Conservation (phyloP, 2,888 invertebrate genomes). For the Pyrrhia umbra region DNA sequence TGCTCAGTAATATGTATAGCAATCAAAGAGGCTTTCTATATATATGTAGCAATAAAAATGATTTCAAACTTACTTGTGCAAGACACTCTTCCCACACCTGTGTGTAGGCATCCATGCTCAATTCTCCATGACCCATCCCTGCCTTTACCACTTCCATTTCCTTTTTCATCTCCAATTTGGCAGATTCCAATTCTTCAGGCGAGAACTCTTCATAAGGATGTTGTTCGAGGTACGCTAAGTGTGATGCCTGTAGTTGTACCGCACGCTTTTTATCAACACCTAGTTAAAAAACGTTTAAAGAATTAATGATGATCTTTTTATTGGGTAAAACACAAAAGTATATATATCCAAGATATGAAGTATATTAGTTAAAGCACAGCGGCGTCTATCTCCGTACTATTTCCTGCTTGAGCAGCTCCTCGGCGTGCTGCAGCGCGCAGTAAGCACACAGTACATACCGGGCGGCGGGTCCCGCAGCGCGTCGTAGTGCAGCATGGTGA, state of each 20-base stretch:
- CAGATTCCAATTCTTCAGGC: conserved; percentile 92
- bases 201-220: conserved; percentile 95
- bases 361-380: too few species aligned
- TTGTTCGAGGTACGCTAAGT: conserved; percentile 95
- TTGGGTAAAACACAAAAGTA: too few species aligned
- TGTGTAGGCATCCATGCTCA: conserved; percentile 97
- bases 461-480: too few species aligned
- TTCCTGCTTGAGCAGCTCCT: too few species aligned
- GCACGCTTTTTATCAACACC: conserved; percentile 89
- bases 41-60: background rate
- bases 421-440: too few species aligned
- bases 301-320: background rate
- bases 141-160: conserved; percentile 97
- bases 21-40: too few species aligned
- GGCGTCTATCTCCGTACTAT: too few species aligned
- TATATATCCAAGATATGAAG: too few species aligned
- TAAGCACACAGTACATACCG: too few species aligned
- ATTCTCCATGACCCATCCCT: conserved; percentile 98
- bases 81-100: conserved; percentile 99
- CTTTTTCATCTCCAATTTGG: conserved; percentile 92
- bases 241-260: conserved; percentile 91
- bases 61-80: conserved; percentile 92
- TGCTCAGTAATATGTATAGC: too few species aligned
- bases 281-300: conserved; percentile 42
- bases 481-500: too few species aligned